A percentile compares a stretch with the other conserved stretches of the same genome.
phyloP scores from a whole-genome alignment of 23 tunicate species.

The Aplidium turbinatum region DNA sequence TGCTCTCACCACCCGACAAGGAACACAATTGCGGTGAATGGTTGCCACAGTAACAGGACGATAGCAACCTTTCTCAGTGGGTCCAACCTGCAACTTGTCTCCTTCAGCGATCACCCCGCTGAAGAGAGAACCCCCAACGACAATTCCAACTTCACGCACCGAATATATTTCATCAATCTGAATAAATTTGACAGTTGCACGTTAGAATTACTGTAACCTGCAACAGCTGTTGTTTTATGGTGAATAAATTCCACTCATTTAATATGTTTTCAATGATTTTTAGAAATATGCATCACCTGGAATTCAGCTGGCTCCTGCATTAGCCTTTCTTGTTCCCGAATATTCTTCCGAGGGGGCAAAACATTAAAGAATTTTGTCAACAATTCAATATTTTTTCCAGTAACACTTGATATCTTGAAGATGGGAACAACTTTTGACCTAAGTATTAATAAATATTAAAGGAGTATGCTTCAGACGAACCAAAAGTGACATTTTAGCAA shows the following conservation, averaged over 20 bases:
- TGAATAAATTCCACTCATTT: no score
- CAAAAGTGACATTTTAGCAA: no score
- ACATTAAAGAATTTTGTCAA: constrained; percentile 90
- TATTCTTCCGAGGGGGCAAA: constrained; percentile 79
- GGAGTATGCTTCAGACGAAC: no score
- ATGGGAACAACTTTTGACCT: constrained; percentile 82
- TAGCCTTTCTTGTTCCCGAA: constrained; percentile 76
- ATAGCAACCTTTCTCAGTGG: constrained; percentile 66
- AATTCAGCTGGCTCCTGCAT: constrained; percentile 92
- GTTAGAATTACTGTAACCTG: no score
- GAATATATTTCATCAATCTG: constrained; percentile 88
- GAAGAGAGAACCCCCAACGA: constrained; percentile 83
- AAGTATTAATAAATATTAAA: no score
- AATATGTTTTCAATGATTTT: no score
- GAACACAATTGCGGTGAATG: constrained; percentile 85
- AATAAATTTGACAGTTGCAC: no score
- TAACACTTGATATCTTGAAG: constrained; percentile 84
- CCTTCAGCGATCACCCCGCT: constrained; percentile 63
- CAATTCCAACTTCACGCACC: constrained; percentile 95
- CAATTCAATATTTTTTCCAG: constrained; percentile 70
- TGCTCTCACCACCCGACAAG: constrained; percentile 80
- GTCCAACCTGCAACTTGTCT: constrained; percentile 75
- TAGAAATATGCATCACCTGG: constrained; percentile 63
- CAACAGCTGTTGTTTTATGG: no score
- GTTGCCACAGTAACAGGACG: constrained; percentile 75